These are phyloP conservation scores for Puntigrus tetrazona DNA, from an alignment of 2,113 vertebrate species.

Conservation along the genomic window DNA sequence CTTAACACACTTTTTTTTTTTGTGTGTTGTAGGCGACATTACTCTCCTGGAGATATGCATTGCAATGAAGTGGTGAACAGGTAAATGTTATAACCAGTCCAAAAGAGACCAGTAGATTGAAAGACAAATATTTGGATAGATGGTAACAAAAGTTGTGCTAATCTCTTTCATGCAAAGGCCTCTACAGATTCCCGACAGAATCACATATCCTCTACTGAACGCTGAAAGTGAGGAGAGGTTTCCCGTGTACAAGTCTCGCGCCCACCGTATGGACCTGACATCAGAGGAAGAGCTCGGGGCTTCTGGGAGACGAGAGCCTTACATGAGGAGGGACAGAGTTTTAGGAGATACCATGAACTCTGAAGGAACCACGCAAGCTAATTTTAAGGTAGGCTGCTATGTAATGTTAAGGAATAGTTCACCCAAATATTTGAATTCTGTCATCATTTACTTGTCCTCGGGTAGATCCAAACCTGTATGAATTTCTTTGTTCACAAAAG, in stretches of 20 bases:
- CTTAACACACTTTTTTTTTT: background rate
- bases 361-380: background rate
- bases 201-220: constrained; percentile 15
- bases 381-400: background rate
- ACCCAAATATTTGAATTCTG: no score
- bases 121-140: background rate
- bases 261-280: constrained; percentile 33
- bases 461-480: no score
- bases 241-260: background rate
- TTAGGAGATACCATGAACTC: constrained; percentile 18
- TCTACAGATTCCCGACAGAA: background rate
- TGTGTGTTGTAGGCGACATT: background rate
- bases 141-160: background rate
- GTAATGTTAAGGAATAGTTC: no score
- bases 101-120: background rate
- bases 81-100: background rate
- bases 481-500: no score
- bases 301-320: constrained; percentile 2
- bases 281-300: background rate
- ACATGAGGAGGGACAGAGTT: constrained; percentile 25
- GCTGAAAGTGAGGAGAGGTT: constrained; percentile 30
- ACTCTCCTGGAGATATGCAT: constrained; percentile 19
- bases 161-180: constrained; percentile 25
- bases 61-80: background rate
- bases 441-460: no score